Percentiles rank a stretch among this genome's conserved stretches.
These are phyloP conservation scores for Gastracanthus pulcherrimus DNA, from an alignment of 2,888 invertebrate species.

Conservation along the genomic window DNA sequence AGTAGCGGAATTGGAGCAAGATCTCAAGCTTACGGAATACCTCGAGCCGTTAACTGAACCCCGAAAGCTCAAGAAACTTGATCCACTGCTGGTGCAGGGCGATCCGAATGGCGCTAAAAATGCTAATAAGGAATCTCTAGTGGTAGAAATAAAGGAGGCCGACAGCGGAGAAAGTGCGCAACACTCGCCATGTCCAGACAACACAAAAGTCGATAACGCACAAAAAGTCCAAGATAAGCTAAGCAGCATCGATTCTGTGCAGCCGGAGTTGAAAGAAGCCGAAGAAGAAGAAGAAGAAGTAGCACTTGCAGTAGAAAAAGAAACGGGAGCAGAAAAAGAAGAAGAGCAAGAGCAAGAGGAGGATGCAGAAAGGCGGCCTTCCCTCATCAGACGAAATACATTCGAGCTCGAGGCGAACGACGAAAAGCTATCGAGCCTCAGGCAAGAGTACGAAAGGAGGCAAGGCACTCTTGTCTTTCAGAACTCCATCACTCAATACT, in stretches of 20 bases:
- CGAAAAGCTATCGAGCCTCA: constrained; percentile 72
- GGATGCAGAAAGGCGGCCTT: constrained; percentile 63
- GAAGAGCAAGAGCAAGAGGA: constrained; percentile 44
- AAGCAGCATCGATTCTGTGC: constrained; percentile 44
- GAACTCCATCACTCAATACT: constrained; percentile 82
- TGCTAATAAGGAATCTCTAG: constrained; percentile 72
- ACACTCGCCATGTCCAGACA: constrained; percentile 74
- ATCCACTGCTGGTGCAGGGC: background rate
- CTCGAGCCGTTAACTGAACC: constrained; percentile 67
- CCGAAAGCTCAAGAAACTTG: constrained; percentile 15
- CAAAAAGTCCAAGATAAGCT: constrained; percentile 49
- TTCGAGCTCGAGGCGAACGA: constrained; percentile 78
- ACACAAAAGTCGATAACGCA: constrained; percentile 61
- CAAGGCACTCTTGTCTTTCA: constrained; percentile 82
- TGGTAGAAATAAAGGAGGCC: constrained; percentile 75
- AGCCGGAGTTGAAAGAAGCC: too few relatives aligned
- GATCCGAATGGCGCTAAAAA: constrained; percentile 59
- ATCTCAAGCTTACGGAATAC: constrained; percentile 71
- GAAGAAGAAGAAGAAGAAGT: constrained; percentile 54
- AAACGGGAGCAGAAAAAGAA: background rate
- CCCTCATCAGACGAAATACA: constrained; percentile 76
- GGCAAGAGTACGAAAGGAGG: constrained; percentile 81
- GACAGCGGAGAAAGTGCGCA: constrained; percentile 75
- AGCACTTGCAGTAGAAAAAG: too few relatives aligned
- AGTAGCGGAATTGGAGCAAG: constrained; percentile 71